A percentile compares a stretch with the other conserved stretches of the same genome.
Evolutionary conservation across 2,888 invertebrate genomes (phyloP).

Genomic region (Cephonodes hylas): DNA sequence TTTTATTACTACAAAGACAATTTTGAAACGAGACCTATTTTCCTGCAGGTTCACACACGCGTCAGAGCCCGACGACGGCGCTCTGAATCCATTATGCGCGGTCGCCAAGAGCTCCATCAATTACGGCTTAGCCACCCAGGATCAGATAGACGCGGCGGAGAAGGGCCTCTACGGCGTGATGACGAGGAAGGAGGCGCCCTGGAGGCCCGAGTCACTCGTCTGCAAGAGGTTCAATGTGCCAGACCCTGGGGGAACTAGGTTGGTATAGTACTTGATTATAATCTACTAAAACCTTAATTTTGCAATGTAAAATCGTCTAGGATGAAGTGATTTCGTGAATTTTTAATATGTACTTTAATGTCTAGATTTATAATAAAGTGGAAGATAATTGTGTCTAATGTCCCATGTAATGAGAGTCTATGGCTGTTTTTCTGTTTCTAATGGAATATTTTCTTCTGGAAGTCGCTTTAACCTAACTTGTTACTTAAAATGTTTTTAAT

Average conservation of each 20-base stretch:
- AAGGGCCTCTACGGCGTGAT: conserved; percentile 89
- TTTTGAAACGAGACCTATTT: background rate
- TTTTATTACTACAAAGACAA: too few species aligned
- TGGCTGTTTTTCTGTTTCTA: too few species aligned
- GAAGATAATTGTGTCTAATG: too few species aligned
- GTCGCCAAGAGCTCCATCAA: conserved; percentile 60
- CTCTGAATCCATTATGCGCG: conserved; percentile 54
- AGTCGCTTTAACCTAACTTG: too few species aligned
- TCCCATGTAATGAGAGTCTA: too few species aligned
- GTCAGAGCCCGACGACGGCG: conserved; percentile 64
- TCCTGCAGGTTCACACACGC: conserved; percentile 71
- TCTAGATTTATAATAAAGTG: too few species aligned
- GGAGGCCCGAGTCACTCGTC: conserved; percentile 92
- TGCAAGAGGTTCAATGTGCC: conserved; percentile 97
- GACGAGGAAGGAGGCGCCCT: conserved; percentile 84
- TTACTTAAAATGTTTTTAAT: background rate
- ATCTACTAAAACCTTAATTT: too few species aligned
- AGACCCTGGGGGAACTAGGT: conserved; percentile 84
- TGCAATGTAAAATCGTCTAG: too few species aligned
- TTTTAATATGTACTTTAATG: too few species aligned
- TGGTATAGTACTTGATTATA: conserved; percentile 7
- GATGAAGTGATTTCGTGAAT: too few species aligned
- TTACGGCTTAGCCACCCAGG: conserved; percentile 60
- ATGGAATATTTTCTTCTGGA: too few species aligned
- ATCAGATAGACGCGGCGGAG: conserved; percentile 85